Evolutionary conservation across 1,140 invertebrate species (phyloP).

Genomic region (Mycetomoellerius zeteki): DNA sequence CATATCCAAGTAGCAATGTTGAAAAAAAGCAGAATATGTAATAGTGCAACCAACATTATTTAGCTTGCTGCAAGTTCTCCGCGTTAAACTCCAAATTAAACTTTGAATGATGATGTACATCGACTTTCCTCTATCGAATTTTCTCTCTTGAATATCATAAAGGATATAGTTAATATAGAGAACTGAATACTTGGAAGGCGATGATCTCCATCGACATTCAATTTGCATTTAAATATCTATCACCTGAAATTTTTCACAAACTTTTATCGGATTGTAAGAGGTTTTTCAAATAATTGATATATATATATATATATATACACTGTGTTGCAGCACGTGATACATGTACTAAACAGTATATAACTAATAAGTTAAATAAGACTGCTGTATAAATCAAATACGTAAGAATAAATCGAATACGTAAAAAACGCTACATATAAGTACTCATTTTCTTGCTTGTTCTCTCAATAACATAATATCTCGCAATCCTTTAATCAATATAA

Average conservation of each 20-base stretch:
- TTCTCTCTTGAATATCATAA: slow-evolving; percentile 39
- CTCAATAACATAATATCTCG: background rate
- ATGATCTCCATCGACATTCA: slow-evolving; percentile 75
- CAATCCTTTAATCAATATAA: background rate
- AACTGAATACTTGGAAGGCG: slow-evolving; percentile 36
- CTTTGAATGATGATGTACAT: background rate
- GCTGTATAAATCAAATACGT: no score
- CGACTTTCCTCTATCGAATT: slow-evolving; percentile 39
- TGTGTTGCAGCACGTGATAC: background rate
- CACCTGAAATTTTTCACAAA: slow-evolving; percentile 32
- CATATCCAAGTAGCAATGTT: background rate
- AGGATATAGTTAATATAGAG: slow-evolving; percentile 36
- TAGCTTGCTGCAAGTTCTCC: background rate
- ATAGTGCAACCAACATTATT: background rate
- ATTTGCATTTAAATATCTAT: slow-evolving; percentile 81
- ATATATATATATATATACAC: no score
- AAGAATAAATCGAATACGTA: no score
- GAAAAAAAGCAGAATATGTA: background rate
- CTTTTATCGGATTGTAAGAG: background rate
- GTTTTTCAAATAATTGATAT: slow-evolving; percentile 37
- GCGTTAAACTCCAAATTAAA: slow-evolving; percentile 43
- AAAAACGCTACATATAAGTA: background rate
- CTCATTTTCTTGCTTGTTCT: background rate
- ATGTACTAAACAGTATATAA: no score
- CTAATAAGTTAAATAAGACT: no score